phyloP scores from a whole-genome alignment of 1,140 invertebrate species.

The Drosophila pruinosa region DNA sequence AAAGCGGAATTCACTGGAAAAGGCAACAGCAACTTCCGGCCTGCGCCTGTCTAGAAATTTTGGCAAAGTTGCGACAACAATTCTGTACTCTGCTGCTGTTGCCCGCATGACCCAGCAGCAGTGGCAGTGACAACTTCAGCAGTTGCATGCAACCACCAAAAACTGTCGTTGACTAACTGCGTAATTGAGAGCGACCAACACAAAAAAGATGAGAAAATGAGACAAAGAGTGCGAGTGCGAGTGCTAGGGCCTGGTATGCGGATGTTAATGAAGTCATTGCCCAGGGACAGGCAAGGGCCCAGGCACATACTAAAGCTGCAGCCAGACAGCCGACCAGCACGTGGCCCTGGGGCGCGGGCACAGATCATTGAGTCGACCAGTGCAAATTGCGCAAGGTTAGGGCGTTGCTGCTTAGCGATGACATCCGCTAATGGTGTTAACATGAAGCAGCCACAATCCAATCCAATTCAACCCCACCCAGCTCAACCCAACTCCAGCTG shows the following conservation, averaged over 20 bases:
- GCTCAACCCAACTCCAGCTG: neutral
- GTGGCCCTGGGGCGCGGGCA: conserved; percentile 52
- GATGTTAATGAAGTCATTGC: conserved; percentile 73
- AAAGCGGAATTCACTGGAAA: conserved; percentile 74
- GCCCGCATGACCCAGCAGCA: conserved; percentile 48
- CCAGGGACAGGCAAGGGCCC: too few relatives aligned
- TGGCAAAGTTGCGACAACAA: conserved; percentile 50
- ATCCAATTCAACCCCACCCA: neutral
- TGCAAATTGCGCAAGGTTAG: conserved; percentile 73
- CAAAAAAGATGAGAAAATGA: neutral
- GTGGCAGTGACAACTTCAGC: conserved; percentile 3
- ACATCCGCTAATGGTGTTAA: conserved; percentile 60
- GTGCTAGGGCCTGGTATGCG: conserved; percentile 4
- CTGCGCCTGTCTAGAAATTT: conserved; percentile 38
- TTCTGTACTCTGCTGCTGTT: conserved; percentile 21
- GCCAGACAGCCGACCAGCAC: conserved; percentile 43
- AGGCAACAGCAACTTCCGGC: conserved; percentile 64
- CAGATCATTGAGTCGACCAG: neutral
- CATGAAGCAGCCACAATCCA: conserved; percentile 4
- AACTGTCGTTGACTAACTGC: conserved; percentile 58
- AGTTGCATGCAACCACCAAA: conserved; percentile 41
- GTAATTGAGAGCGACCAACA: conserved; percentile 49
- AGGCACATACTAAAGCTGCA: conserved; percentile 28
- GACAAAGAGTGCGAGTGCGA: conserved; percentile 50
- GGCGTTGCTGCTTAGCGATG: conserved; percentile 48